Conservation (phyloP, 2,113 vertebrate genomes). For the Vulpes vulpes region DNA sequence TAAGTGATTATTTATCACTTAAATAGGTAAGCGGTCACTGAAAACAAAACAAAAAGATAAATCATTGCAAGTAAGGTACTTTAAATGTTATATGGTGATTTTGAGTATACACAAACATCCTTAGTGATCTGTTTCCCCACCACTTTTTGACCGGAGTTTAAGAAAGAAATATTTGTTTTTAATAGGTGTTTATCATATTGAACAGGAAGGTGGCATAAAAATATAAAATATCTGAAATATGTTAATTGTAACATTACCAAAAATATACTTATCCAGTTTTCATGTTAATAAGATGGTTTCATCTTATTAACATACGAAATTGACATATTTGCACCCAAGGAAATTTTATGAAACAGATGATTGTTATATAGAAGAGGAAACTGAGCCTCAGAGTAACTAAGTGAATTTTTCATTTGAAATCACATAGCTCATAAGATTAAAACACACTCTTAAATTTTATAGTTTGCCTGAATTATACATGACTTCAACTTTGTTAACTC, state of each 20-base stretch:
- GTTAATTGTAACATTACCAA: neutral
- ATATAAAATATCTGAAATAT: neutral
- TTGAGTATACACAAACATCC: neutral
- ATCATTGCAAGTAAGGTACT: neutral
- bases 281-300: neutral
- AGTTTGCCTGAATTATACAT: neutral
- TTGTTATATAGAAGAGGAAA: neutral
- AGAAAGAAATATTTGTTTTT: neutral
- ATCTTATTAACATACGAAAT: neutral
- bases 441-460: constrained; percentile 16
- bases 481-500: neutral
- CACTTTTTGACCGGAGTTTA: neutral
- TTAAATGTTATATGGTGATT: neutral
- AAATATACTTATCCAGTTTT: neutral
- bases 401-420: neutral
- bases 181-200: neutral
- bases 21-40: neutral
- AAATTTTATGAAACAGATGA: neutral
- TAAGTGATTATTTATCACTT: neutral
- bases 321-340: neutral
- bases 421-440: neutral
- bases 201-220: neutral
- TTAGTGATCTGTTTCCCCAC: neutral
- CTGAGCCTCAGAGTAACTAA: neutral
- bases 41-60: neutral